These are phyloP conservation scores for Labeo rohita DNA, from an alignment of 2,113 vertebrate species.

Conservation along the genomic window DNA sequence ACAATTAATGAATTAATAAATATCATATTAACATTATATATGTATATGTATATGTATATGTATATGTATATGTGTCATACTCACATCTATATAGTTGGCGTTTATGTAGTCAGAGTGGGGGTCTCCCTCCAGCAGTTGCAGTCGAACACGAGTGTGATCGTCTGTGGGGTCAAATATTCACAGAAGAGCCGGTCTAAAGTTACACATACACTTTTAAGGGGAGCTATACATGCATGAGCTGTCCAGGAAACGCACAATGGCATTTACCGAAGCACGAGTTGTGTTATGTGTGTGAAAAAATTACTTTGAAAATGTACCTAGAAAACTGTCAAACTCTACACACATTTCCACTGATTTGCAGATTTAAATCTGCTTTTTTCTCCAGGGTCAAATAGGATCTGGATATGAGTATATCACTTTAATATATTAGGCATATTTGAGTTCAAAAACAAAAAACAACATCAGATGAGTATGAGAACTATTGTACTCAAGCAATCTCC, in stretches of 20 bases:
- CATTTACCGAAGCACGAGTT: background rate
- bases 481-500: background rate
- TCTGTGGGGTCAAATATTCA: constrained; percentile 86
- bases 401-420: background rate
- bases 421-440: background rate
- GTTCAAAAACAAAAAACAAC: background rate
- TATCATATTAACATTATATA: no score
- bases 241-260: background rate
- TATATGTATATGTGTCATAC: constrained; percentile 54
- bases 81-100: constrained; percentile 98
- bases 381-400: background rate
- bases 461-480: background rate
- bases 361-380: background rate
- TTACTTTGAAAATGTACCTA: background rate
- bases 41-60: background rate
- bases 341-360: background rate
- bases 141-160: constrained; percentile 93
- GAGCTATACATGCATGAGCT: constrained; percentile 32
- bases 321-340: background rate
- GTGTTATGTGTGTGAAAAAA: background rate
- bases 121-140: constrained; percentile 93
- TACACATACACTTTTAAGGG: constrained; percentile 73
- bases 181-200: constrained; percentile 77
- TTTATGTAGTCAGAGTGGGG: constrained; percentile 98
- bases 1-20: no score